Base-by-base conservation (phyloP, 2,888 invertebrate species). In the Tyria jacobaeae region DNA sequence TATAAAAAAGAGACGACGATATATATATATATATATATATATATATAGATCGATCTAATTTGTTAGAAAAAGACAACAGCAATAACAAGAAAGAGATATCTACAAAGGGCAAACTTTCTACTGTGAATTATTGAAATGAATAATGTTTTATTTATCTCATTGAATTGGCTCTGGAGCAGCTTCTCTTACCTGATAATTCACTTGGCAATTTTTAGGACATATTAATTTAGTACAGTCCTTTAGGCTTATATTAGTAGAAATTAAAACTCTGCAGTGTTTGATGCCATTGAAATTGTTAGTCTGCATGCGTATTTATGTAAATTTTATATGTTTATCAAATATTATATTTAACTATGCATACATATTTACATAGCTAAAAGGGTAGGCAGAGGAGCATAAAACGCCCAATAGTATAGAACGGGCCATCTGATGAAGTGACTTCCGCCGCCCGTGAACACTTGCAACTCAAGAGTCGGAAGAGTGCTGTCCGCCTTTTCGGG, bases 91-190 rank as follows among this genome's bases (percentile, higher is more conserved):
- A 53, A 79, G 71, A 75, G 81, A 82, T 68, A 73, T 60, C 68
- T 60, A 61, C 76, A 80, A 81, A 83, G 79, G 81, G 76, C 81
- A 84, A 88, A 86, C 84, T 88, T 88, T 84, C 81, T 82, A 84
- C 74, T 64, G 79, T 80, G 78, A 89, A 89, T 87, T 87, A 88
- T 89, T 86, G 79, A 87, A 88, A 89, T 87, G 83, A 88, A 86
- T 89, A 83, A 86, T 86, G 81, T 87, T 86, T 87, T 85, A 87
- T 88, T 87, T 88, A 82, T 80, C 80, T 89, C 87, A 89, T 87
- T 86, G 84, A 83, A 81, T 81, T 57, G 65, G 35, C 10, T 41
- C 62, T 39, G 62, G 68, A 60, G 68, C 69, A 64, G 70, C 68
- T 64, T 48, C 57, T 65, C 62, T 66, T 61, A 76, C 71, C 80